These are phyloP conservation scores for Mus spicilegus DNA, from an alignment of 2,113 vertebrate genomes.

Conservation along the genomic window DNA sequence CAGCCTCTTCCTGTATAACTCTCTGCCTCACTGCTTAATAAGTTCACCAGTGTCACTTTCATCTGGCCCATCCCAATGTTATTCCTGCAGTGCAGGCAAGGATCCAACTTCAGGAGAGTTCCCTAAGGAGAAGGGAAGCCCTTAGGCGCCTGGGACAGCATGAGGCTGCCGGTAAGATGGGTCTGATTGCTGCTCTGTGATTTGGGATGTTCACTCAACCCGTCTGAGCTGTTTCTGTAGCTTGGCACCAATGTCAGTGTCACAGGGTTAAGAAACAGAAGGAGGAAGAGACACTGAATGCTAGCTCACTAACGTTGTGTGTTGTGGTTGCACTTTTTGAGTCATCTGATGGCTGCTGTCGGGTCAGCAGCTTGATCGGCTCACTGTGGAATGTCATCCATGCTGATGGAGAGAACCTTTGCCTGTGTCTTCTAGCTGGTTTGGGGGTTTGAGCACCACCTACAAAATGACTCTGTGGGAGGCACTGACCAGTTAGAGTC, in stretches of 20 bases:
- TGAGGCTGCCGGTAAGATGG: not conserved
- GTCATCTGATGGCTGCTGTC: not conserved
- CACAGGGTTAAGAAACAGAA: not conserved
- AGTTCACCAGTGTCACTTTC: not conserved
- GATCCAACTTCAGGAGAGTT: not conserved
- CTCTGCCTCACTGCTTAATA: not conserved
- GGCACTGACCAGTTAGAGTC: not conserved
- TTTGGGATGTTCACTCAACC: not conserved
- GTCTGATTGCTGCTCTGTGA: not conserved
- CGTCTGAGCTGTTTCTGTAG: constrained; percentile 21
- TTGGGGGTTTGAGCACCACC: not conserved
- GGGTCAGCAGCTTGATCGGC: not conserved
- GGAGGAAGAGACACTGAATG: not conserved
- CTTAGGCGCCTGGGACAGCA: not conserved
- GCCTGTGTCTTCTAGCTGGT: not conserved
- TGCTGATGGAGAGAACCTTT: not conserved
- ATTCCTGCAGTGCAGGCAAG: not conserved
- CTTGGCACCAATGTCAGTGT: not conserved
- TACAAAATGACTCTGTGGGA: not conserved
- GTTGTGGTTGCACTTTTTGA: not conserved
- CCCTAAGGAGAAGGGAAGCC: not conserved
- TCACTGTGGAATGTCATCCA: not conserved
- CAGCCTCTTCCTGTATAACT: not conserved
- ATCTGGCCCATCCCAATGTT: not conserved
- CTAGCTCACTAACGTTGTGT: not conserved